Evolutionary conservation across 2,797 vertebrate species (phyloP), one percentile per base, ranked within the genome.

Genomic region (Vespertilio murinus): DNA sequence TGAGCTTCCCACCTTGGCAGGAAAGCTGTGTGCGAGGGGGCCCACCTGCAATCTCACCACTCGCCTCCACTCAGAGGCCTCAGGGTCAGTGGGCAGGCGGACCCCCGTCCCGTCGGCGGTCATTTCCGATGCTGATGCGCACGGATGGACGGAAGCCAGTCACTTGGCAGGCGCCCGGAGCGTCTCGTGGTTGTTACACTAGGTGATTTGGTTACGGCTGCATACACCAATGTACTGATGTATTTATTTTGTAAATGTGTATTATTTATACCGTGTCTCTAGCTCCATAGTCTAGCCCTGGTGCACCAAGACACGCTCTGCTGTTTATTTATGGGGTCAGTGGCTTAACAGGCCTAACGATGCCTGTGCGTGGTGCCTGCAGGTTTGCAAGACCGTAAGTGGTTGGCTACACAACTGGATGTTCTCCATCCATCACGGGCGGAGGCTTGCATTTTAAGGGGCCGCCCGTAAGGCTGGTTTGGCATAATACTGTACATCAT

Each of bases 221-320:
- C 92, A 97, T 93, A 90, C 33, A 69, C 86, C 87, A 97, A 97
- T 83, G 30, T 93, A 94, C 79, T 84, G 95, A 97, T 97, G 59
- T 91, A 96, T 97, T 97, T 98, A 95, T 97, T 97, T 98, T 93
- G 95, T 87, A 91, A 22, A 78, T 78, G 97, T 97, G 96, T 87
- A 97, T 98, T 97, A 98, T 98, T 98, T 97, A 98, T 97, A 97
- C 93, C 95, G 95, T 65, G 35, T 69, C 70, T 96, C 95, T 85
- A 94, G 97, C 92, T 97, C 88, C 95, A 97, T 94, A 92, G 79
- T 94, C 88, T 88, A 97, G 96, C 96, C 96, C 93, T n/a, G 90
- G 96, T 10, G 95, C 94, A 95, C 96, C 95, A 94, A 88, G 97
- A 96, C 35, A 95, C 6, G 75, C 78, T 73, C 93, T 91, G 84